Evolutionary conservation across 2,888 invertebrate genomes (phyloP).

Genomic region (Ormyrus pomaceus): DNA sequence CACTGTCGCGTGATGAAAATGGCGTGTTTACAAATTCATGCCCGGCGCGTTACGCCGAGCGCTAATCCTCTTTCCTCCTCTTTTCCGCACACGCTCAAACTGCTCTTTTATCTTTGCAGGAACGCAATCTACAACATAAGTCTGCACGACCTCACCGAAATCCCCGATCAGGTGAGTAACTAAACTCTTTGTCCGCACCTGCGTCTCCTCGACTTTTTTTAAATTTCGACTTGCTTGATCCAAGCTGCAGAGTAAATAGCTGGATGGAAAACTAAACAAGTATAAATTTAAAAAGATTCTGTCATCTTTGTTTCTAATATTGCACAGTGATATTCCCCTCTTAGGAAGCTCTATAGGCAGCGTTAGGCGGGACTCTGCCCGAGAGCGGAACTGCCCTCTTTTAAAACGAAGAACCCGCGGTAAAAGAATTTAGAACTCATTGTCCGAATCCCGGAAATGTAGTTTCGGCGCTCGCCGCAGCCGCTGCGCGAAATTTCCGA

Average conservation of each 20-base stretch:
- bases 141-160: constrained; percentile 87
- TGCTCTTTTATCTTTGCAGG: constrained; percentile 77
- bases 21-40: constrained; percentile 45
- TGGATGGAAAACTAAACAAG: too few species aligned
- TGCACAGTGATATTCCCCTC: too few species aligned
- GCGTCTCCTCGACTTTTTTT: not conserved
- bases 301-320: too few species aligned
- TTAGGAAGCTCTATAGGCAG: too few species aligned
- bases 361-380: too few species aligned
- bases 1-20: constrained; percentile 36
- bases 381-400: too few species aligned
- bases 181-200: not conserved
- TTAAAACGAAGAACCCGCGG: not conserved
- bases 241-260: not conserved
- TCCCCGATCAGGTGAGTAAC: constrained; percentile 81
- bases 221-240: not conserved
- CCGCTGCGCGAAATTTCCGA: constrained; percentile 10
- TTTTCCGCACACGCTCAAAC: not conserved
- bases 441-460: constrained; percentile 10
- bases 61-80: constrained; percentile 27
- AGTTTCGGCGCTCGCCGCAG: not conserved
- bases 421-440: constrained; percentile 10
- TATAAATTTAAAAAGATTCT: too few species aligned
- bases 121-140: constrained; percentile 95
- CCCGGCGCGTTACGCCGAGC: not conserved